Evolutionary conservation across 2,113 vertebrate genomes (phyloP).

Genomic region (Motacilla alba): DNA sequence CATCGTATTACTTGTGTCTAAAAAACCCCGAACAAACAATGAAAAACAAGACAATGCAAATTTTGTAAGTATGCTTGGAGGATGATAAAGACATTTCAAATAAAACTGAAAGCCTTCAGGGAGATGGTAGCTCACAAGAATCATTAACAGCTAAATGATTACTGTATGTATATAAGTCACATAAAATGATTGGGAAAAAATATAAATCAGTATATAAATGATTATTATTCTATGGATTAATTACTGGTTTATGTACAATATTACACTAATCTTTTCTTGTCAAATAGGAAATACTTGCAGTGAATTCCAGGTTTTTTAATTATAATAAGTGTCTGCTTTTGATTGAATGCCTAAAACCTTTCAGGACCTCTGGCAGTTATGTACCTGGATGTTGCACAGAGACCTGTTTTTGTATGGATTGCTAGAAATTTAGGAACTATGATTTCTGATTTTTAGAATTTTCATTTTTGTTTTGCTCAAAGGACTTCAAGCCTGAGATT

Average conservation of each 20-base stretch:
- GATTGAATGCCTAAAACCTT: background rate
- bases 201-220: background rate
- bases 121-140: background rate
- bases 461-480: background rate
- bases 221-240: background rate
- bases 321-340: background rate
- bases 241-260: background rate
- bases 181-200: background rate
- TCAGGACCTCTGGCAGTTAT: background rate
- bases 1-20: background rate
- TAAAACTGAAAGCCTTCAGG: background rate
- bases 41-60: background rate
- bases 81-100: background rate
- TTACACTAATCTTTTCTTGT: background rate
- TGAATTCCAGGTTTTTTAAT: background rate
- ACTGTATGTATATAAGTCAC: background rate
- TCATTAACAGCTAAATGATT: background rate
- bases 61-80: background rate
- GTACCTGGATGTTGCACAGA: background rate
- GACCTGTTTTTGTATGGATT: background rate
- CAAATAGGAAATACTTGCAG: background rate
- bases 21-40: background rate
- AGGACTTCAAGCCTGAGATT: background rate
- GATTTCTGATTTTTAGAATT: background rate
- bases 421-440: background rate